Percentiles rank a stretch among this genome's conserved stretches.
Evolutionary conservation across 1,140 invertebrate genomes (phyloP).

Genomic region (Asobara japonica): DNA sequence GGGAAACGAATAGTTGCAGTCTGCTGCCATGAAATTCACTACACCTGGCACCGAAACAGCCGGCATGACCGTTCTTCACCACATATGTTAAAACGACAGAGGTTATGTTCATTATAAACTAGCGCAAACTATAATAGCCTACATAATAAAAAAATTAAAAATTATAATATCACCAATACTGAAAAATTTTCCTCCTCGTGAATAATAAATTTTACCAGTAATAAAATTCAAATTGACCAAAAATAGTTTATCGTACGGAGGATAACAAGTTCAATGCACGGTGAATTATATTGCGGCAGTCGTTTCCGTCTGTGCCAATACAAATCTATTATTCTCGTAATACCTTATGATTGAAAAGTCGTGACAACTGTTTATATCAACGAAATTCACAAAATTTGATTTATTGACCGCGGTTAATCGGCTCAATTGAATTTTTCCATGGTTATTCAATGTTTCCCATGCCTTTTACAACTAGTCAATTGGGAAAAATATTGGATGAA

Average conservation of each 20-base stretch:
- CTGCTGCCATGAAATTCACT: constrained; percentile 5
- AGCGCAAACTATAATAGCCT: background rate
- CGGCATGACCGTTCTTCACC: constrained; percentile 5
- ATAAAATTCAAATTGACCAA: background rate
- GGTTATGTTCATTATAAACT: background rate
- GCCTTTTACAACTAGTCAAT: background rate
- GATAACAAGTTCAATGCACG: constrained; percentile 5
- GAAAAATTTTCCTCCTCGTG: background rate
- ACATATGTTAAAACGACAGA: background rate
- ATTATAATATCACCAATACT: background rate
- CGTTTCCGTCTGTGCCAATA: background rate
- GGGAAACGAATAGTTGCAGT: background rate
- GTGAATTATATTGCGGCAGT: background rate
- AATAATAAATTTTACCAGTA: background rate
- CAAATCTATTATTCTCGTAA: background rate
- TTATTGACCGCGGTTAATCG: background rate
- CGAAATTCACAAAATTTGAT: background rate
- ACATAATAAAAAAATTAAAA: background rate
- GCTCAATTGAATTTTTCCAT: background rate
- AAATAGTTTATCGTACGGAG: background rate
- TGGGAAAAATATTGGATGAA: background rate
- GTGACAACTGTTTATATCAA: background rate
- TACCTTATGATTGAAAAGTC: background rate
- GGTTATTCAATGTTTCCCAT: background rate
- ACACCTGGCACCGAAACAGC: constrained; percentile 4